Base-by-base conservation (phyloP, 2,888 invertebrate species). In the Drosophila mulleri region DNA sequence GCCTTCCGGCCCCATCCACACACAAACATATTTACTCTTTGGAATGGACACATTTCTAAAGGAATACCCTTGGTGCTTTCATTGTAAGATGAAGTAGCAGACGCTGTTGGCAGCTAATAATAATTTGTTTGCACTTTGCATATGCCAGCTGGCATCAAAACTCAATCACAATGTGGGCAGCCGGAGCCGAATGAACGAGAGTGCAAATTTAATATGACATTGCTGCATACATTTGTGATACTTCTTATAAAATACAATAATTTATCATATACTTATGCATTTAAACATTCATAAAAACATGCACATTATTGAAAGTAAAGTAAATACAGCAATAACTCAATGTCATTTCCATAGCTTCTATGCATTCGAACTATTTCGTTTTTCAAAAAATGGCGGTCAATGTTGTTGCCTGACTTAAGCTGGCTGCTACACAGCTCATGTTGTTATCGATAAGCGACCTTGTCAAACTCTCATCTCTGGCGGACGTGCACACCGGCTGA, bases 121-220 rank as follows among this genome's bases (percentile, higher is more conserved):
- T 85, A 85, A 84, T 84, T 88, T 84, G 84, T 88, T 84, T 84
- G 85, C 85, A 83, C 79, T 88, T 85, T 88, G 88, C 84, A 84
- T 88, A 81, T 79, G 83, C 88, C 85, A 84, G 80, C 74, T 81
- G 88, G 81, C 42, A 69, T 26, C 70, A 64, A 70, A 64, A 44
- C 50, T 20, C 70, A 58, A 74, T 52, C 37, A 53, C 32, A 74
- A 53, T 74, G 53, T 78, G 65, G 32, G 56, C 7, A 6, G n/a
- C 16, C 20, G 32, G 48, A 48, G 9, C 39, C 29, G 39, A 39
- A 48, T 39, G 59, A 59, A 41, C 39, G 47, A 16, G 41, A 18
- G 16, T 20, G 29, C 18, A 41, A 29, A 16, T 29, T 39, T 50
- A 41, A 48, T 18, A 59, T 48, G 39, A 18, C 7, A 39, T 23